Evolutionary conservation across 2,113 vertebrate genomes (phyloP).

Genomic region (Hystrix brachyura): DNA sequence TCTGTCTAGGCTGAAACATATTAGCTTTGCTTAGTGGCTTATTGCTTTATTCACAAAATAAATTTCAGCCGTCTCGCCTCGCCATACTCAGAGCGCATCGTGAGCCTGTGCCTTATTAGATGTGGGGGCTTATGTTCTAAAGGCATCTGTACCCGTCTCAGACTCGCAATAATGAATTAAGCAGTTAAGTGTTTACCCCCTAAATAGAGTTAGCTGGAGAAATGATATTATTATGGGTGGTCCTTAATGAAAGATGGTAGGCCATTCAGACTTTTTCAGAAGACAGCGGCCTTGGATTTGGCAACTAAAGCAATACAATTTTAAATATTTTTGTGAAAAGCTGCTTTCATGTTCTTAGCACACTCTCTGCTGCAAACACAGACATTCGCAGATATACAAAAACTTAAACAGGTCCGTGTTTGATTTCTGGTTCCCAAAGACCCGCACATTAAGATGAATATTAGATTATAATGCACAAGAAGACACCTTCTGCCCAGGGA

Average conservation of each 20-base stretch:
- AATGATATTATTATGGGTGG: conserved; percentile 67
- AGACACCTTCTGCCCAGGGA: background rate
- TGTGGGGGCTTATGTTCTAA: conserved; percentile 74
- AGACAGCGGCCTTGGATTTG: background rate
- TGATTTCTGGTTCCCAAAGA: conserved; percentile 19
- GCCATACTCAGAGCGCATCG: conserved; percentile 48
- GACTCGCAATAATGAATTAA: conserved; percentile 80
- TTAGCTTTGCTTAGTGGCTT: conserved; percentile 85
- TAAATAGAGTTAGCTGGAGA: conserved; percentile 70
- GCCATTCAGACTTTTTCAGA: conserved; percentile 52
- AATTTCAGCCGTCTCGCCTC: conserved; percentile 80
- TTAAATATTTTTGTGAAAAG: conserved; percentile 48
- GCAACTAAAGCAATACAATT: conserved; percentile 55
- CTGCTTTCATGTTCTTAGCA: conserved; percentile 47
- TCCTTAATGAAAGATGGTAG: conserved; percentile 65
- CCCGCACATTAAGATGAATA: background rate
- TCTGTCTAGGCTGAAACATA: conserved; percentile 83
- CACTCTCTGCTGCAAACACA: background rate
- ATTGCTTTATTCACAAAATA: conserved; percentile 87
- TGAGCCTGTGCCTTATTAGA: conserved; percentile 77
- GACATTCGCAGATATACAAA: conserved; percentile 10
- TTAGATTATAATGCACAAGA: conserved; percentile 7
- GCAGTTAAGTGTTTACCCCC: conserved; percentile 72
- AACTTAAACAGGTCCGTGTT: conserved; percentile 30
- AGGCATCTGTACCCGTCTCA: conserved; percentile 75